Base-by-base conservation (phyloP, 2,797 vertebrate species). In the Onychomys leucogaster region DNA sequence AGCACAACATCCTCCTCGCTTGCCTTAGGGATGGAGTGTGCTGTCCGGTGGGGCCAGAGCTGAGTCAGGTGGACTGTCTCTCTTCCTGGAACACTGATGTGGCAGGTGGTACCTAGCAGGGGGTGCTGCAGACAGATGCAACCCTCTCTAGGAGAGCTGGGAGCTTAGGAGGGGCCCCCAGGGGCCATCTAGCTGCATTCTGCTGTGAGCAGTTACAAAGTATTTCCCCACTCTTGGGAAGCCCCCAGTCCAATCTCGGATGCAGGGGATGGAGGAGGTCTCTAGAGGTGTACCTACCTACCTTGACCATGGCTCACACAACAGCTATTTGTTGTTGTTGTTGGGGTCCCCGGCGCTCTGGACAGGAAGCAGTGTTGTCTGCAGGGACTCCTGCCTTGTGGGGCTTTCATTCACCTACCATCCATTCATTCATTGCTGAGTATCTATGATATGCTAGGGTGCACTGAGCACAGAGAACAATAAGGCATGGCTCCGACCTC, bases 31-130 rank as follows among this genome's bases (percentile, higher is more conserved):
- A 27, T 29, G 34, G 86, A 34, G 85, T 71, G 16, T 32, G 59
- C 71, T 12, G 16, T 25, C 84, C 78, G 80, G 85, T 43, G 73
- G 76, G 61, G 29, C 61, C 61, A 82, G 52, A n/a, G 23, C 78
- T 12, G 78, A 94, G 88, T 80, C 78, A 41, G 77, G 52, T 27
- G 84, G 67, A 88, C 43, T 37, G 0, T 57, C 46, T 43, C 65
- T 95, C 88, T 94, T 76, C 65, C 57, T 16, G 3, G 71, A 84
- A 76, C 91, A 25, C 8, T 3, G 29, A 29, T 10, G 83, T 57
- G 69, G n/a, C 96, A 92, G 84, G 93, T 95, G 88, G 92, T 67
- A 91, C 65, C 87, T 59, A 77, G 90, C 61, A 92, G 89, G 93
- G 73, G 71, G 10, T 67, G 49, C 83, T 37, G 75, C 63, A 81